Evolutionary conservation across 2,888 invertebrate species (phyloP).

Genomic region (Agapostemon virescens): DNA sequence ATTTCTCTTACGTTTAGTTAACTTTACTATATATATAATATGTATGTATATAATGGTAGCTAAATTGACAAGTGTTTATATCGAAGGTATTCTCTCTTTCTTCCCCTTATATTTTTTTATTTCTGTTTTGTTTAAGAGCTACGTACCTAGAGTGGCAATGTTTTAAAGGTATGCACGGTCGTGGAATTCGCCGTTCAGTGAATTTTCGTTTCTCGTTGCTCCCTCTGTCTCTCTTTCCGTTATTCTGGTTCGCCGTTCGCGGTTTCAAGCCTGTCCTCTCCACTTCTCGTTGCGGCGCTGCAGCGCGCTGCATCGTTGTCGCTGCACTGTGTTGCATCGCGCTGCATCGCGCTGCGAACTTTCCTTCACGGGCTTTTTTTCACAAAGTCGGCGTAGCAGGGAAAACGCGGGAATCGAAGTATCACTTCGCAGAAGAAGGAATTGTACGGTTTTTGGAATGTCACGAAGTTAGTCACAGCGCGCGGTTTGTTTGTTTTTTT

Average conservation of each 20-base stretch:
- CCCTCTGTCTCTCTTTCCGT: slow-evolving; percentile 1
- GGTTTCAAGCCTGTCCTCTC: background rate
- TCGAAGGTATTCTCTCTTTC: slow-evolving; percentile 69
- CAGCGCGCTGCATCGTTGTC: slow-evolving; percentile 10
- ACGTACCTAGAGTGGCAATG: slow-evolving; percentile 76
- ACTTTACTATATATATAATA: slow-evolving; percentile 70
- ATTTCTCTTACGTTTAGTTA: slow-evolving; percentile 61
- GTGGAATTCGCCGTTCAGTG: slow-evolving; percentile 43
- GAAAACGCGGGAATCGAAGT: slow-evolving; percentile 34
- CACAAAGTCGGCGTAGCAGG: slow-evolving; percentile 45
- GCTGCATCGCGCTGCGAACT: background rate
- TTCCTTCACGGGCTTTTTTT: slow-evolving; percentile 27
- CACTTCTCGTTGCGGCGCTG: background rate
- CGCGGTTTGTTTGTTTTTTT: no score
- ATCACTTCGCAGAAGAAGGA: slow-evolving; percentile 40
- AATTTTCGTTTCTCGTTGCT: slow-evolving; percentile 14
- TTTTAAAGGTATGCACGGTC: slow-evolving; percentile 67
- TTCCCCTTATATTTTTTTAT: background rate
- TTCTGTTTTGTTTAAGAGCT: slow-evolving; percentile 63
- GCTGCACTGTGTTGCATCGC: background rate
- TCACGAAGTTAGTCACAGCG: slow-evolving; percentile 72
- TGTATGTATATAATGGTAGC: slow-evolving; percentile 70
- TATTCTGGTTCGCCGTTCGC: background rate
- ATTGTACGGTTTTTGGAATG: slow-evolving; percentile 36
- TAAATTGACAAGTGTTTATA: slow-evolving; percentile 80